These are phyloP conservation scores for Caenorhabditis japonica DNA, from an alignment of 2,888 invertebrate species.

Conservation along the genomic window DNA sequence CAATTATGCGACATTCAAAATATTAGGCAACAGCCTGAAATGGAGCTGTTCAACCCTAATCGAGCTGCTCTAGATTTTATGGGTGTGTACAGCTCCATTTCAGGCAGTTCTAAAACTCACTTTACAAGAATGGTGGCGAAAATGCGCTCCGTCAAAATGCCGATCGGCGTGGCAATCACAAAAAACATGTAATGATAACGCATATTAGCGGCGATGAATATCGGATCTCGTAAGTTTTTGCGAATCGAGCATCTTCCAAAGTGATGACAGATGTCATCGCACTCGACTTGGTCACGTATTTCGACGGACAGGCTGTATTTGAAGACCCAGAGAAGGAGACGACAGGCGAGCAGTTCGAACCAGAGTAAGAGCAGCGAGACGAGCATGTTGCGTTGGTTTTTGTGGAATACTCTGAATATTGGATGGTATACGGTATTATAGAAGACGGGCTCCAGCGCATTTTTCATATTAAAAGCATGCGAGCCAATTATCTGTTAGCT, in stretches of 20 bases:
- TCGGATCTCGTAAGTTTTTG: constrained; percentile 23
- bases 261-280: constrained; percentile 28
- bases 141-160: constrained; percentile 39
- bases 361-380: constrained; percentile 35
- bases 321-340: constrained; percentile 41
- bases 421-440: no score
- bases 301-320: constrained; percentile 37
- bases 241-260: constrained; percentile 18
- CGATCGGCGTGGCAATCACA: constrained; percentile 39
- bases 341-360: constrained; percentile 44
- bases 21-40: no score
- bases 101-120: constrained; percentile 16
- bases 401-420: constrained; percentile 43
- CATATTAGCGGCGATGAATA: constrained; percentile 42
- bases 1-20: no score
- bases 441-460: no score
- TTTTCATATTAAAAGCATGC: no score
- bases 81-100: no score
- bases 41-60: no score
- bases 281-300: constrained; percentile 18
- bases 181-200: constrained; percentile 54
- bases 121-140: constrained; percentile 47
- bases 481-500: no score
- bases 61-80: no score
- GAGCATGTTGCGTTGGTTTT: constrained; percentile 47